A percentile compares a stretch with the other conserved stretches of the same genome.
Evolutionary conservation across 30 jellyfish, hydroid and myxozoan genomes (phyloP).

Genomic region (Phacellophora camtschatica): DNA sequence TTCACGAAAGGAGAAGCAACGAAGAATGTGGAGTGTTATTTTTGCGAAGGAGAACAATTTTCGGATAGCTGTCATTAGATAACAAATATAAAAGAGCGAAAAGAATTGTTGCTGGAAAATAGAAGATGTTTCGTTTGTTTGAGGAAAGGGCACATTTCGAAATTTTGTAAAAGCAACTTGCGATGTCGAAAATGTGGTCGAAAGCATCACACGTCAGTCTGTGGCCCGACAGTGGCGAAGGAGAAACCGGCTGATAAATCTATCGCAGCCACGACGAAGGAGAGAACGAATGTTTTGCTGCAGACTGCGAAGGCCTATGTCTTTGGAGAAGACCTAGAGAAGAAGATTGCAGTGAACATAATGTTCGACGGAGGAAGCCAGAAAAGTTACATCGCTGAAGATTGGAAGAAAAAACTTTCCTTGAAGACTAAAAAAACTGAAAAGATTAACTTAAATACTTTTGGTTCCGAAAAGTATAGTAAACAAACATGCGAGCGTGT

Average conservation of each 20-base stretch:
- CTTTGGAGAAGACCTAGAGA: not conserved
- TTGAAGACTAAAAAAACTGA: not conserved
- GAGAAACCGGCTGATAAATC: not conserved
- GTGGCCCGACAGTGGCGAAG: not conserved
- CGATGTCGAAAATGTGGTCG: not conserved
- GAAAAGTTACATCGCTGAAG: constrained; percentile 35
- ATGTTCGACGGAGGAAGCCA: constrained; percentile 64
- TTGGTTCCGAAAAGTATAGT: constrained; percentile 21
- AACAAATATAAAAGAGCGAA: not conserved
- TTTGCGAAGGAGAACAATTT: not conserved
- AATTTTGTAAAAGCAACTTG: not conserved
- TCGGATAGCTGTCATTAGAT: not conserved
- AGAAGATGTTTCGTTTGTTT: not conserved
- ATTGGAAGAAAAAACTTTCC: constrained; percentile 1
- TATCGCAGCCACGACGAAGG: constrained; percentile 8
- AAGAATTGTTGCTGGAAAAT: not conserved
- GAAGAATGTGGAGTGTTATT: not conserved
- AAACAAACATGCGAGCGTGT: constrained; percentile 18
- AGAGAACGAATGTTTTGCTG: not conserved
- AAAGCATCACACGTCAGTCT: not conserved
- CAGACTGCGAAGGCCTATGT: constrained; percentile 38
- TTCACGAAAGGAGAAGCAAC: not conserved
- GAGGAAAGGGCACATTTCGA: not conserved
- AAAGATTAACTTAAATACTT: constrained; percentile 24
- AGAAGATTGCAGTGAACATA: not conserved